phyloP scores from a whole-genome alignment of 2,797 vertebrate species.

The Lutjanus argentimaculatus region DNA sequence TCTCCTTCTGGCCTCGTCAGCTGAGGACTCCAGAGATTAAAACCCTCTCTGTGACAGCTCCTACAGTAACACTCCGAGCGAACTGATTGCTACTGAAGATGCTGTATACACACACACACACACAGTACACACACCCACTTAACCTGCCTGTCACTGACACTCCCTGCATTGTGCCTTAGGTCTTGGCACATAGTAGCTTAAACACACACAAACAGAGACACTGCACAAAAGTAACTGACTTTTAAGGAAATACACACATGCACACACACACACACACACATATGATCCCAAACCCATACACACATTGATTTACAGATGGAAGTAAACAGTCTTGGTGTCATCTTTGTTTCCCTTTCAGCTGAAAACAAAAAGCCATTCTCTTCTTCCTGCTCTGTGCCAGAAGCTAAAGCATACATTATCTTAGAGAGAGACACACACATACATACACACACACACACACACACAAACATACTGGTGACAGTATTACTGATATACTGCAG shows the following conservation, averaged over 20 bases:
- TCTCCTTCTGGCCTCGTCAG: constrained; percentile 45
- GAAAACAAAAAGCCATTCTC: constrained; percentile 79
- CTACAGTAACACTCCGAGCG: constrained; percentile 51
- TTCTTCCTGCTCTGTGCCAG: constrained; percentile 59
- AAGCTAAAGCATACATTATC: constrained; percentile 75
- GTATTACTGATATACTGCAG: constrained; percentile 28
- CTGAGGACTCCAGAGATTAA: constrained; percentile 62
- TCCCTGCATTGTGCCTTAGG: constrained; percentile 72
- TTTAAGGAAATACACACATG: background rate
- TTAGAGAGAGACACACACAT: constrained; percentile 29
- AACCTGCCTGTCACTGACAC: constrained; percentile 80
- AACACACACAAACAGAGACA: constrained; percentile 33
- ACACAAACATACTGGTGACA: constrained; percentile 10
- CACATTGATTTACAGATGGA: constrained; percentile 41
- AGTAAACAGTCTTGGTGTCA: constrained; percentile 55
- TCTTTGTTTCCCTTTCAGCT: constrained; percentile 62
- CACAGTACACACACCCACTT: constrained; percentile 58
- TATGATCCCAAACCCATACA: constrained; percentile 23
- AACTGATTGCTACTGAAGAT: constrained; percentile 68
- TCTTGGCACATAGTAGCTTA: constrained; percentile 52
- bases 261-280: background rate
- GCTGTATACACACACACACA: constrained; percentile 38
- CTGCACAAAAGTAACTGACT: constrained; percentile 39
- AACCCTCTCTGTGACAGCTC: constrained; percentile 61
- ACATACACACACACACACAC: background rate